A percentile compares a stretch with the other conserved stretches of the same genome.
phyloP scores from a whole-genome alignment of 2,888 invertebrate genomes.

The Amaurobius ferox region DNA sequence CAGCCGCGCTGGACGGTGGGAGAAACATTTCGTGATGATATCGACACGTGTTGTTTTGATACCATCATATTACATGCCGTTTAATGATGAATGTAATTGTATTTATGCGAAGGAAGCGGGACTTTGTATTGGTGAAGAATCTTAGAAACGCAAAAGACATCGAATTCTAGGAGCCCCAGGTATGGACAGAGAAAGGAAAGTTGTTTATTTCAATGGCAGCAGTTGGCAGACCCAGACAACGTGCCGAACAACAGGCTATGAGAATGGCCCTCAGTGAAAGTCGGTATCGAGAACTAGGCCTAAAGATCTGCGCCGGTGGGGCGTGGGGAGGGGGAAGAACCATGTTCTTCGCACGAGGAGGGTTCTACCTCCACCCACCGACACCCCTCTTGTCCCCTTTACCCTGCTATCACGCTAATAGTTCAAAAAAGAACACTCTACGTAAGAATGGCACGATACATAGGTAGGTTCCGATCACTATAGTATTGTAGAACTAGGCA shows the following conservation, averaged over 20 bases:
- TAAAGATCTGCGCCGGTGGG: constrained; percentile 22
- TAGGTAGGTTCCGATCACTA: constrained; percentile 46
- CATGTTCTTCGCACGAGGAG: constrained; percentile 68
- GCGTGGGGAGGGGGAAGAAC: constrained; percentile 61
- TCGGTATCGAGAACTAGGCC: neutral
- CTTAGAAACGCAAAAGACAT: too few species aligned
- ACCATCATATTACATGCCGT: too few species aligned
- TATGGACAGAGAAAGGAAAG: constrained; percentile 9
- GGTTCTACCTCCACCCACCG: constrained; percentile 58
- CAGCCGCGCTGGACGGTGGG: neutral
- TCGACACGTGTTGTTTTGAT: too few species aligned
- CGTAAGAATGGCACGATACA: constrained; percentile 62
- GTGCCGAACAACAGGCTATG: neutral
- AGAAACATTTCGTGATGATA: neutral
- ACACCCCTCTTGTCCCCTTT: constrained; percentile 34
- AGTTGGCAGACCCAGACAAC: constrained; percentile 17
- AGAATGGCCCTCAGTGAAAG: constrained; percentile 42
- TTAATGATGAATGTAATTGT: too few species aligned
- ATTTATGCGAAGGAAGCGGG: too few species aligned
- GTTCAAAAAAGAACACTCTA: constrained; percentile 50
- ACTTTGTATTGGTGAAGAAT: too few species aligned
- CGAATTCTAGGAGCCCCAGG: neutral
- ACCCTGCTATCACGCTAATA: constrained; percentile 29
- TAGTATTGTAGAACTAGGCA: constrained; percentile 52
- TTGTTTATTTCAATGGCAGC: constrained; percentile 38